These are phyloP conservation scores for Psittacula derbiana DNA, from an alignment of 2,797 vertebrate genomes.

Conservation along the genomic window DNA sequence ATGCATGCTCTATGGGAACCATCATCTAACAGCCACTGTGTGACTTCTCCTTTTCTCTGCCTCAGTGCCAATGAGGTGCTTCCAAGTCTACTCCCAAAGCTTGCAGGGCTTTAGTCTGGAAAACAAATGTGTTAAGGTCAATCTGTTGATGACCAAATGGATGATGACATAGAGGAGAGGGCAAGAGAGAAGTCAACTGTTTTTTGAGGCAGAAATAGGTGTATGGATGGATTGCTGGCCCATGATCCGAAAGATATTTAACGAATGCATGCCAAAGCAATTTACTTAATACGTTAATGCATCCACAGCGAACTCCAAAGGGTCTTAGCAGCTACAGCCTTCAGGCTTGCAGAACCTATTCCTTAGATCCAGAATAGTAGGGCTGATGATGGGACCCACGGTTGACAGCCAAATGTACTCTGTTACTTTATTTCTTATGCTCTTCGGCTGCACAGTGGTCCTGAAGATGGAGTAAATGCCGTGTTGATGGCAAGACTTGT, in stretches of 20 bases:
- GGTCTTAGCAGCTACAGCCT: not conserved
- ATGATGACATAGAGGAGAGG: not conserved
- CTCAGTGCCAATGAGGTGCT: not conserved
- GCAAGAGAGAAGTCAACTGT: not conserved
- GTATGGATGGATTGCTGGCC: not conserved
- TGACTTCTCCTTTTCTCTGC: not conserved
- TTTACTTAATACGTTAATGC: not conserved
- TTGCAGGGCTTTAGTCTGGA: not conserved
- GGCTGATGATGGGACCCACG: not conserved
- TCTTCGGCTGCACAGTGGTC: not conserved
- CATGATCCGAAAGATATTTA: not conserved
- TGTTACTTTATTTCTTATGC: not conserved
- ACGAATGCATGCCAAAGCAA: not conserved
- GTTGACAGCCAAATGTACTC: no score
- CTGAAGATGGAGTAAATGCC: not conserved
- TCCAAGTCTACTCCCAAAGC: not conserved
- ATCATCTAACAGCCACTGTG: accelerated
- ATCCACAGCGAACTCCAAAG: not conserved
- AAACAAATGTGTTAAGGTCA: not conserved
- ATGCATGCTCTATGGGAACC: not conserved
- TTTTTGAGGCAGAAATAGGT: not conserved
- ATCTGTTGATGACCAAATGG: not conserved
- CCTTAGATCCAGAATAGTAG: accelerated
- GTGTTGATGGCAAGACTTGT: not conserved
- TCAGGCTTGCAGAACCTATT: not conserved